Evolutionary conservation across 2,113 vertebrate species (phyloP).

Genomic region (Brachyistius frenatus): DNA sequence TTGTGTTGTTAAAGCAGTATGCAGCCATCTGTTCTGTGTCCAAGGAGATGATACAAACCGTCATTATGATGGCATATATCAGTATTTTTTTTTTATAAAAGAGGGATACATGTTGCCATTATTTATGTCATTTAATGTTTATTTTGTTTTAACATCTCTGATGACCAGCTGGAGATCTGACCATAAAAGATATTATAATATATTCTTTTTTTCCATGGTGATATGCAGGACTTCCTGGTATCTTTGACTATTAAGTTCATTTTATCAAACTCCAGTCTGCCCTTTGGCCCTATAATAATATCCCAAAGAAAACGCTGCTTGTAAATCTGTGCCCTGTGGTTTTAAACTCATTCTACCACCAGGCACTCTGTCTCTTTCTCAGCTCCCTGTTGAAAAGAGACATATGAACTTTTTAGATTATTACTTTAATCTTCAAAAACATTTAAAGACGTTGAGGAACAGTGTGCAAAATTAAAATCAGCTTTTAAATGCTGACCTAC

Average conservation of each 20-base stretch:
- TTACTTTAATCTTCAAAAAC: background rate
- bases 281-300: background rate
- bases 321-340: background rate
- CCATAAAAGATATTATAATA: background rate
- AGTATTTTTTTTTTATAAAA: background rate
- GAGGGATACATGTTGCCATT: background rate
- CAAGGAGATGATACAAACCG: too few relatives aligned
- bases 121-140: background rate
- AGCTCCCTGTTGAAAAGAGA: conserved; percentile 53
- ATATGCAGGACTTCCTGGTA: background rate
- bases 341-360: conserved; percentile 16
- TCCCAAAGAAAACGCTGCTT: background rate
- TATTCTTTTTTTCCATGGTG: background rate
- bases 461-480: background rate
- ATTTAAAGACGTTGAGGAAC: background rate
- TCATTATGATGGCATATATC: too few relatives aligned
- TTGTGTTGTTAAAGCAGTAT: conserved; percentile 11
- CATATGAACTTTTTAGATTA: conserved; percentile 4
- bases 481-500: conserved; percentile 35
- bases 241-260: background rate
- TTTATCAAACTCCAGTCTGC: background rate
- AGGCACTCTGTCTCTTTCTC: background rate
- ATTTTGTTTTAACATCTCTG: background rate
- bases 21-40: background rate
- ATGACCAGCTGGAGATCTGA: background rate